Conservation (phyloP, 2,888 invertebrate genomes). For the Pasiphila rectangulata region DNA sequence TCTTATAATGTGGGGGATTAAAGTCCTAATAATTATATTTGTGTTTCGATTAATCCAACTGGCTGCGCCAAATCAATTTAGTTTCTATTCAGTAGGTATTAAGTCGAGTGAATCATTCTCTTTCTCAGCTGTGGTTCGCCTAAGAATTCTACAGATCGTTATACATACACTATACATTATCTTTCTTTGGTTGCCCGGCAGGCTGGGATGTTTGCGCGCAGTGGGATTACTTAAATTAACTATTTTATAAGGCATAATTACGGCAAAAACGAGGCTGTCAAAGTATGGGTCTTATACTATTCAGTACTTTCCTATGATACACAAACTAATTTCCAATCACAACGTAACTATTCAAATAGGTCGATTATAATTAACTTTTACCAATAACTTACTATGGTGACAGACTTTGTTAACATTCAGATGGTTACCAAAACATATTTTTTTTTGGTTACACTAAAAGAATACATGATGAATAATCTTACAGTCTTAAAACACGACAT, state of each 20-base stretch:
- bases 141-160: conserved; percentile 42
- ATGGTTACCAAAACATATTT: not conserved
- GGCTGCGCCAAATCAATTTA: conserved; percentile 2
- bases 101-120: conserved; percentile 3
- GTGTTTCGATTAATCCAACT: not conserved
- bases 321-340: conserved; percentile 4
- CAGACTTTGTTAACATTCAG: not conserved
- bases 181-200: conserved; percentile 54
- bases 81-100: not conserved
- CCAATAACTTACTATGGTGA: too few species aligned
- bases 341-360: not conserved
- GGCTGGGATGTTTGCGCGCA: conserved; percentile 52
- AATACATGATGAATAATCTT: not conserved
- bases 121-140: conserved; percentile 31
- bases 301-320: conserved; percentile 18
- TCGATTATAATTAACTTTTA: not conserved
- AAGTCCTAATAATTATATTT: not conserved
- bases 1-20: too few species aligned
- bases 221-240: conserved; percentile 9
- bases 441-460: not conserved
- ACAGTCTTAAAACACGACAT: conserved; percentile 5
- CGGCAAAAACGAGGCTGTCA: conserved; percentile 20
- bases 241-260: conserved; percentile 21
- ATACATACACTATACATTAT: conserved; percentile 45
- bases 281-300: conserved; percentile 22